Conservation (phyloP, 1,140 invertebrate genomes). For the Chelonus insularis region DNA sequence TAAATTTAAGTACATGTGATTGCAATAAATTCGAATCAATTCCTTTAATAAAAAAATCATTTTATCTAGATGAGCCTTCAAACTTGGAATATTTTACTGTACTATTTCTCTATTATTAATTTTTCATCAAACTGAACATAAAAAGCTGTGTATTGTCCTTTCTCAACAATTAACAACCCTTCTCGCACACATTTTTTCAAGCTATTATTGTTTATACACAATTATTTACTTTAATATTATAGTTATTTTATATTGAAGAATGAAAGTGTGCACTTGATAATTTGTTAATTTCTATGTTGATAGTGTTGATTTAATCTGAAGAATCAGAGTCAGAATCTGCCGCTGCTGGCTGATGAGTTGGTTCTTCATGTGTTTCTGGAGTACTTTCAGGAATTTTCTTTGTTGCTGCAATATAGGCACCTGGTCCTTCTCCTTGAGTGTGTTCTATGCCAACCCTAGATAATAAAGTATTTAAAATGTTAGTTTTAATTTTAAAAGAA, state of each 20-base stretch:
- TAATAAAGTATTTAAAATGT: too few relatives aligned
- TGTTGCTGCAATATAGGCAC: constrained; percentile 74
- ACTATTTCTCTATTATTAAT: too few relatives aligned
- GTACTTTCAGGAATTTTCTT: constrained; percentile 50
- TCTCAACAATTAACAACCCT: constrained; percentile 33
- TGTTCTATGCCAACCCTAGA: constrained; percentile 86
- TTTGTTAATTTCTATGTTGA: background rate
- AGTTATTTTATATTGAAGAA: too few relatives aligned
- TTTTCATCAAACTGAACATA: constrained; percentile 28
- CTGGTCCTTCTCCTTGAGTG: constrained; percentile 73
- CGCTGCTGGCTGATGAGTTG: constrained; percentile 29
- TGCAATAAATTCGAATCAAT: too few relatives aligned
- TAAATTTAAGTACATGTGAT: too few relatives aligned
- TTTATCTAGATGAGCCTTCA: too few relatives aligned
- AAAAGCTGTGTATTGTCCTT: constrained; percentile 51
- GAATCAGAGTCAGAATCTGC: constrained; percentile 53
- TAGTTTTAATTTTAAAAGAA: too few relatives aligned
- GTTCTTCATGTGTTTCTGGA: constrained; percentile 40
- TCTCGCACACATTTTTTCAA: background rate
- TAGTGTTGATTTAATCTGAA: constrained; percentile 39
- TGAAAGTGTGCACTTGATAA: background rate
- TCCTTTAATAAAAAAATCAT: too few relatives aligned
- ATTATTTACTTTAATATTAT: too few relatives aligned
- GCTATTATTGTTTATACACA: too few relatives aligned
- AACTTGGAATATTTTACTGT: too few relatives aligned